Evolutionary conservation across 2,113 vertebrate species (phyloP).

Genomic region (Podilymbus podiceps): DNA sequence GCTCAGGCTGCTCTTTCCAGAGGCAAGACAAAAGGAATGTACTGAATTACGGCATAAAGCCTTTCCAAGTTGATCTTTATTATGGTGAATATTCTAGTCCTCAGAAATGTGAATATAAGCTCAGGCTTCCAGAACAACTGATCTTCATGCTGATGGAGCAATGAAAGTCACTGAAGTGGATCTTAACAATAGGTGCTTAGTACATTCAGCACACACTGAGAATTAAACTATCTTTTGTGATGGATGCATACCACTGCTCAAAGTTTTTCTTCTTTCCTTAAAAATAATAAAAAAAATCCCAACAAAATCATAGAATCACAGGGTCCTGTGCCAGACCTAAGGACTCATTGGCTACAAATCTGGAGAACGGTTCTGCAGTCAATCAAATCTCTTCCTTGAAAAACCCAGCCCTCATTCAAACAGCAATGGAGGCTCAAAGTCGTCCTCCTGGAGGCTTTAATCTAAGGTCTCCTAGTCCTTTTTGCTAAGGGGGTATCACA

Average conservation of each 20-base stretch:
- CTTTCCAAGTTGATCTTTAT: background rate
- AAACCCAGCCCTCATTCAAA: background rate
- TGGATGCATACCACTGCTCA: no score
- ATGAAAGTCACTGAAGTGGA: background rate
- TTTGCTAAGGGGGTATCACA: background rate
- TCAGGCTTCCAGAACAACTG: background rate
- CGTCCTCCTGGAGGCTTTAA: background rate
- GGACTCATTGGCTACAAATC: background rate
- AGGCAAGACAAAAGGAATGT: background rate
- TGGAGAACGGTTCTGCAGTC: background rate
- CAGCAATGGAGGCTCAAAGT: background rate
- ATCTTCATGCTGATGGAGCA: background rate
- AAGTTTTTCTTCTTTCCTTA: background rate
- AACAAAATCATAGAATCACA: background rate
- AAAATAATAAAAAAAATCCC: background rate
- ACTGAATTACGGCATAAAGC: background rate
- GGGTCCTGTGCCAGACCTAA: background rate
- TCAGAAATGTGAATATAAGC: background rate
- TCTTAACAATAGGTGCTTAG: background rate
- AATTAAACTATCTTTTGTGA: background rate
- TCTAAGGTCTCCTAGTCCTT: fast-evolving
- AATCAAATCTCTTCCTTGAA: background rate
- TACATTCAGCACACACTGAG: background rate
- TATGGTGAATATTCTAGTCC: background rate
- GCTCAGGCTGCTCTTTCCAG: background rate